These are phyloP conservation scores for Thecophora atra DNA, from an alignment of 2,888 invertebrate species.

Conservation along the genomic window DNA sequence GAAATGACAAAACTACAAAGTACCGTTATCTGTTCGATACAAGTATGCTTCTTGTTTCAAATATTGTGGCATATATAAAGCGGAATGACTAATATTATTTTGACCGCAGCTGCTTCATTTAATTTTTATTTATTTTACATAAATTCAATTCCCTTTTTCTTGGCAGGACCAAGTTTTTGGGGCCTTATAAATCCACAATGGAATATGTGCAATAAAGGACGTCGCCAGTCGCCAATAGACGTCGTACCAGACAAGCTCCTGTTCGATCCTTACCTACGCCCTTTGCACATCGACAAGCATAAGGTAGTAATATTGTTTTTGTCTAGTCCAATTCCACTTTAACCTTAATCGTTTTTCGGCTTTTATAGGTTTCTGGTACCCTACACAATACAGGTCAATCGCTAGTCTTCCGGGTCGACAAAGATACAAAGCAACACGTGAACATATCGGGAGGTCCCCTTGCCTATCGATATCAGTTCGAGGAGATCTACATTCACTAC, in stretches of 20 bases:
- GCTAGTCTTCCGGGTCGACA: constrained; percentile 89
- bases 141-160: neutral
- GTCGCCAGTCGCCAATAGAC: constrained; percentile 96
- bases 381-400: constrained; percentile 95
- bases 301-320: constrained; percentile 73
- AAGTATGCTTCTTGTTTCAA: no score
- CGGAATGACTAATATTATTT: no score
- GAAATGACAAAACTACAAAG: no score
- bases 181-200: constrained; percentile 98
- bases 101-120: no score
- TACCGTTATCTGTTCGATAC: no score
- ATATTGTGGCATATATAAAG: no score
- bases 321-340: neutral
- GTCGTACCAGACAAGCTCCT: constrained; percentile 93
- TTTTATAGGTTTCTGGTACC: constrained; percentile 81
- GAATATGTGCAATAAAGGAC: constrained; percentile 96
- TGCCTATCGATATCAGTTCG: constrained; percentile 94
- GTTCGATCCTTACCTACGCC: constrained; percentile 93
- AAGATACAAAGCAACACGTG: constrained; percentile 88
- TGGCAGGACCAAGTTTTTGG: constrained; percentile 96
- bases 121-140: neutral
- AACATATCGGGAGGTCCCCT: constrained; percentile 97
- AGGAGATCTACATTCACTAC: constrained; percentile 95
- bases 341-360: neutral
- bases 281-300: constrained; percentile 91